Conservation (phyloP, 2,113 vertebrate species). For the chimpanzee (Pan troglodytes) region NHGRI_mPanTro3-v2.1_pri NC_072412.2:119681501-119682000, state of each 20-base stretch:
- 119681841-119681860: too few relatives aligned
- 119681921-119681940: accelerated
- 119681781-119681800: too few relatives aligned
- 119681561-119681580: accelerated
- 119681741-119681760: too few relatives aligned
- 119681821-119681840: too few relatives aligned
- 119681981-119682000: too few relatives aligned
- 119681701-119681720: accelerated
- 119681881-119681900: neutral
- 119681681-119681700: too few relatives aligned
- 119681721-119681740: accelerated
- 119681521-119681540: neutral
- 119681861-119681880: too few relatives aligned
- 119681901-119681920: too few relatives aligned
- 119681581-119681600: neutral
- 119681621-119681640: neutral
- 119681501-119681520: neutral
- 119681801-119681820: too few relatives aligned
- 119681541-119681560: neutral
- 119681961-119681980: too few relatives aligned
- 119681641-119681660: neutral
- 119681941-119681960: too few relatives aligned
- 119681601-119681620: neutral
- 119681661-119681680: accelerated
- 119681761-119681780: too few relatives aligned